Base-by-base conservation (phyloP, 1,140 invertebrate species). In the Chionoecetes opilio region DNA sequence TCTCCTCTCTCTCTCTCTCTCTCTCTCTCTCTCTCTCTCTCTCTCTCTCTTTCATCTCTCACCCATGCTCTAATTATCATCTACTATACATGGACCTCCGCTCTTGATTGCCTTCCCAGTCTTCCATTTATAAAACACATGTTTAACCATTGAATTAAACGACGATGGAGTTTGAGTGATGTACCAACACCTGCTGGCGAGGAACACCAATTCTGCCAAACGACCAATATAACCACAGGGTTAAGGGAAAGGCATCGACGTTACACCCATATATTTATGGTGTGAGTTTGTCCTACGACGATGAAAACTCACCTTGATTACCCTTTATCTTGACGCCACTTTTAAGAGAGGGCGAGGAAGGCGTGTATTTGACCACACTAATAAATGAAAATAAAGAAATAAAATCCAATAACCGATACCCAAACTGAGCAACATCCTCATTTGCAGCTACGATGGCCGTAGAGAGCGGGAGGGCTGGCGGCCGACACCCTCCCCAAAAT, bases 1-100 rank as follows among this genome's bases (percentile, higher is more conserved):
- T 17, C 21, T 26, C 26, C 84, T 85, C 84, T 85, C 84, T 85
- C 84, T 85, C 84, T 35, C 84, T 85, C 84, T 85, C 84, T 85
- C 84, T 35, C 84, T 85, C 34, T 85, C 84, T 85, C 84, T 5
- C 84, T 21, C 82, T 84, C 82, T 84, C 82, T 84, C n/a, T 84
- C 82, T 21, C 21, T 21, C 8, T 6, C 82, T 46, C 14, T 5
- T 46, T 5, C 41, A 6, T 46, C 8, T 53, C 46, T 53, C 11
- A 53, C 21, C 8, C 21, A 9, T 53, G 21, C 21, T 53, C 46
- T n/a, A n/a, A n/a, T n/a, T n/a, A n/a, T n/a, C n/a, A n/a, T n/a
- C n/a, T n/a, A n/a, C n/a, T n/a, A n/a, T n/a, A n/a, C n/a, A n/a
- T n/a, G n/a, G n/a, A n/a, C n/a, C n/a, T n/a, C n/a, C n/a, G n/a